Conservation (phyloP, 2,113 vertebrate genomes). For the Holacanthus passer region DNA sequence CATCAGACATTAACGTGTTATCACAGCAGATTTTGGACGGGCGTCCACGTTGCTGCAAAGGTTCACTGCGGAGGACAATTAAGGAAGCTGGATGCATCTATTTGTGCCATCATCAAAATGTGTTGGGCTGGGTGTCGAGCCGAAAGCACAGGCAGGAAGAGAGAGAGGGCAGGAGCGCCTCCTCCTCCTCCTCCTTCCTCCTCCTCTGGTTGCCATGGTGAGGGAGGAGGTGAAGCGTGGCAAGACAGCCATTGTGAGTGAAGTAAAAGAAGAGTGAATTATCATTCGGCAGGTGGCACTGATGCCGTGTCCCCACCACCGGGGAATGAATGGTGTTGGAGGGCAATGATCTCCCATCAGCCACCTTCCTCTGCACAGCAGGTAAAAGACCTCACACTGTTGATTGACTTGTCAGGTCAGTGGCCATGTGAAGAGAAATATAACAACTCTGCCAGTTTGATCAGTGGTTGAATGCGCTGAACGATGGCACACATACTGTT, state of each 20-base stretch:
- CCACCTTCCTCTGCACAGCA: slow-evolving; percentile 34
- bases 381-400: slow-evolving; percentile 29
- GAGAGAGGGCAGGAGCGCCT: slow-evolving; percentile 38
- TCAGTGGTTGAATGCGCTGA: slow-evolving; percentile 13
- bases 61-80: slow-evolving; percentile 24
- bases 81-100: slow-evolving; percentile 7
- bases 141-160: slow-evolving; percentile 36
- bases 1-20: not conserved
- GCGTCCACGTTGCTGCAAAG: not conserved
- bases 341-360: slow-evolving; percentile 55
- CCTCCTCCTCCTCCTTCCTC: too few species aligned
- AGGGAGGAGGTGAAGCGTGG: slow-evolving; percentile 42
- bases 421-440: slow-evolving; percentile 9
- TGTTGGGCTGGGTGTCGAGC: not conserved
- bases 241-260: slow-evolving; percentile 44
- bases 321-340: slow-evolving; percentile 63
- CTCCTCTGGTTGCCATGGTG: slow-evolving; percentile 75
- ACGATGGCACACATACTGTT: not conserved
- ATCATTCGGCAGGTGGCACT: slow-evolving; percentile 64
- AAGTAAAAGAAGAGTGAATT: slow-evolving; percentile 58
- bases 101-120: slow-evolving; percentile 33
- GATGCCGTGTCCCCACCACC: slow-evolving; percentile 24
- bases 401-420: slow-evolving; percentile 59
- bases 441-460: slow-evolving; percentile 26
- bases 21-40: not conserved